Conservation (phyloP, 2,113 vertebrate genomes). For the Macquaria australasica region DNA sequence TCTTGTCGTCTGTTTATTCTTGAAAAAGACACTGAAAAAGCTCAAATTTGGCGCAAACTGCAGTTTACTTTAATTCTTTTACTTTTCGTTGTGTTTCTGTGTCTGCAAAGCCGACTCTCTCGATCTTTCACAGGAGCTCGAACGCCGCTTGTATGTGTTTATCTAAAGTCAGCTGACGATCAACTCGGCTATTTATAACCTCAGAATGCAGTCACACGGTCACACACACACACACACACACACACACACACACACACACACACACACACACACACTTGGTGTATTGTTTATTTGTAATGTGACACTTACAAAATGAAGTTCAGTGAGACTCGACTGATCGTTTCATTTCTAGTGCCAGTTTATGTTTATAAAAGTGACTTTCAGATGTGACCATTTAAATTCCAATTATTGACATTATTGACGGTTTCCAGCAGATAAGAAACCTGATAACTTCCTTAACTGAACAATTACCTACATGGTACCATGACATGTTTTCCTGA, state of each 20-base stretch:
- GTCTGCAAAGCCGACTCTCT: neutral
- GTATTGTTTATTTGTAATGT: neutral
- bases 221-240: slow-evolving; percentile 22
- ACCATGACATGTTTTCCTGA: too few species aligned
- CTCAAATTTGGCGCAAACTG: too few species aligned
- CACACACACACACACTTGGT: too few species aligned
- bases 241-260: slow-evolving; percentile 2
- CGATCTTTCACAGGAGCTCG: neutral
- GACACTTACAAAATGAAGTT: neutral
- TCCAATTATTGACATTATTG: neutral
- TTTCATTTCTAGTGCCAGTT: too few species aligned
- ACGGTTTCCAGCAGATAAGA: neutral
- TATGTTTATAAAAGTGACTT: too few species aligned
- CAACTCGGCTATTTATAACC: slow-evolving; percentile 52
- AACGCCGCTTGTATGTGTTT: slow-evolving; percentile 16
- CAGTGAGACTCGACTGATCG: neutral
- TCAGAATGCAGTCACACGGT: slow-evolving; percentile 34
- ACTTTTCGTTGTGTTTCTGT: neutral
- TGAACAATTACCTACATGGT: too few species aligned
- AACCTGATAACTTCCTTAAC: too few species aligned
- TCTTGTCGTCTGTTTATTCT: too few species aligned
- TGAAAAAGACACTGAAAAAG: too few species aligned
- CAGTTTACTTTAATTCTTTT: neutral
- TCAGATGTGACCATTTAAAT: neutral
- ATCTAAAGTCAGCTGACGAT: slow-evolving; percentile 58